Conservation (phyloP, 2,113 vertebrate genomes). For the Phrynosoma blainvillii region DNA sequence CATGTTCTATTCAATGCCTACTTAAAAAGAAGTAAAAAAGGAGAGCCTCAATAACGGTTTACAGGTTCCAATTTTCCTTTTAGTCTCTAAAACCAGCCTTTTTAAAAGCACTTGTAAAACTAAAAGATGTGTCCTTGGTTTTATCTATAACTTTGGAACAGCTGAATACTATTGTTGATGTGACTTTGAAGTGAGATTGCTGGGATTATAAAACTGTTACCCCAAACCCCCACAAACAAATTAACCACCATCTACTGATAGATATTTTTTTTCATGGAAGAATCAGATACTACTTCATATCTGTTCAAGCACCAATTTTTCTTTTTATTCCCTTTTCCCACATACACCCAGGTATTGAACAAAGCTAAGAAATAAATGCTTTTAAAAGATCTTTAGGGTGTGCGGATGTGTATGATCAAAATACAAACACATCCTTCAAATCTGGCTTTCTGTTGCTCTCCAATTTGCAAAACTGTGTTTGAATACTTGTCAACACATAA, state of each 20-base stretch:
- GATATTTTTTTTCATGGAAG: neutral
- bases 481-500: neutral
- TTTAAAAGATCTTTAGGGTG: neutral
- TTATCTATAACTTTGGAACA: constrained; percentile 2
- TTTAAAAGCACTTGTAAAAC: neutral
- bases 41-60: neutral
- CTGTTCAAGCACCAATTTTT: neutral
- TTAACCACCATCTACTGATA: neutral
- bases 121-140: neutral
- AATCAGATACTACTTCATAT: neutral
- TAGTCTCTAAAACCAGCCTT: neutral
- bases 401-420: neutral
- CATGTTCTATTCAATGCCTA: neutral
- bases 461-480: neutral
- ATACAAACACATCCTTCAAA: constrained; percentile 3
- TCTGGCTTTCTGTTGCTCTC: neutral
- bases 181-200: neutral
- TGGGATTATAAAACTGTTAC: neutral
- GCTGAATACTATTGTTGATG: neutral
- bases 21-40: neutral
- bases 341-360: neutral
- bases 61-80: too few species aligned
- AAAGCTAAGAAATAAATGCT: constrained; percentile 7
- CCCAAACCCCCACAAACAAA: neutral
- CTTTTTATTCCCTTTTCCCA: neutral